Conservation (phyloP, 1,140 invertebrate genomes). For the Chelonus insularis region DNA sequence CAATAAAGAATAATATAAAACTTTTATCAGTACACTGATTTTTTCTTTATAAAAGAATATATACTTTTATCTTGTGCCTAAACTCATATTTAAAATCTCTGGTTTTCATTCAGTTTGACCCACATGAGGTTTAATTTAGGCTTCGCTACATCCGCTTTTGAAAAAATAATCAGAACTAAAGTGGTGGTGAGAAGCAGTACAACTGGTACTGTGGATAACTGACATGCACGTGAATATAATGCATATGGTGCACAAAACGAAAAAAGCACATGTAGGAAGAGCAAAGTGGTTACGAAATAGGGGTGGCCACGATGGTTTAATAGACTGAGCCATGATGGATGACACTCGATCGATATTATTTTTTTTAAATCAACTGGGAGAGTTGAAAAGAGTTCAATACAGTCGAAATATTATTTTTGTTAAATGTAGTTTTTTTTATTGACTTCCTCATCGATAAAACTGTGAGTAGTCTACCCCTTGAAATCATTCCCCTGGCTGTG, state of each 20-base stretch:
- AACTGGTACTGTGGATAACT: background rate
- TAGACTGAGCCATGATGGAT: slow-evolving; percentile 49
- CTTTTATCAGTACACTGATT: no score
- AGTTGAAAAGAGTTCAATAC: no score
- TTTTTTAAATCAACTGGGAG: slow-evolving; percentile 25
- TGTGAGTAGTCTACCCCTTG: no score
- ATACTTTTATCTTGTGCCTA: no score
- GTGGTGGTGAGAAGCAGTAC: background rate
- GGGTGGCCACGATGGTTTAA: slow-evolving; percentile 42
- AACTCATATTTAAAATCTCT: no score
- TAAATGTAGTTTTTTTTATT: background rate
- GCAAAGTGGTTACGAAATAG: slow-evolving; percentile 14
- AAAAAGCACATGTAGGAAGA: slow-evolving; percentile 6
- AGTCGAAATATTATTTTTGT: background rate
- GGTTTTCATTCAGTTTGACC: no score
- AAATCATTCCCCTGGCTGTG: no score
- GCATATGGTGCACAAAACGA: no score
- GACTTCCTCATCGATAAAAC: no score
- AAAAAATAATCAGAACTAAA: background rate
- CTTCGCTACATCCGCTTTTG: no score
- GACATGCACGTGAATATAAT: background rate
- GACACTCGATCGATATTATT: slow-evolving; percentile 43
- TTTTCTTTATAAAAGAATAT: no score
- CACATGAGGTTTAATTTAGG: no score
- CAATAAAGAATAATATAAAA: background rate